Percentiles rank a stretch among this genome's conserved stretches.
Evolutionary conservation across 2,113 vertebrate genomes (phyloP).

Genomic region (Sprattus sprattus): DNA sequence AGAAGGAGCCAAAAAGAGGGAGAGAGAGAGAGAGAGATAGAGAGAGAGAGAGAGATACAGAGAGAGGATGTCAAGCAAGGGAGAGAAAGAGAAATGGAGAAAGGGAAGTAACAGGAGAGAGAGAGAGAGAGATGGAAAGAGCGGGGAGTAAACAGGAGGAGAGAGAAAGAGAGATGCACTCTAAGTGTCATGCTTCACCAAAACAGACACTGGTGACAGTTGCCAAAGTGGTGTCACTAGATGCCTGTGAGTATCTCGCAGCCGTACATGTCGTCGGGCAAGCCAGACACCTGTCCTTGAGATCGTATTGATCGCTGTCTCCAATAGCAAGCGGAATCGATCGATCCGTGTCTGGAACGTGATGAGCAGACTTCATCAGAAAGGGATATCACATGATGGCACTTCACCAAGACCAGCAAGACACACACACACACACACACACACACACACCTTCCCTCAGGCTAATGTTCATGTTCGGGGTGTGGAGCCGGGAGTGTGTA

Average conservation of each 20-base stretch:
- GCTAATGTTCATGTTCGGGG: background rate
- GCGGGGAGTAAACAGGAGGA: background rate
- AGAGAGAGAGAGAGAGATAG: background rate
- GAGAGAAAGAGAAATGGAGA: background rate
- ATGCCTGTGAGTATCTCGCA: too few species aligned
- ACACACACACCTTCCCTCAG: too few species aligned
- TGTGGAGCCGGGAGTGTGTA: background rate
- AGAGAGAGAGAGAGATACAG: background rate
- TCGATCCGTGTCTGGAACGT: background rate
- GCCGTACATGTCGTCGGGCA: background rate
- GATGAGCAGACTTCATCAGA: background rate
- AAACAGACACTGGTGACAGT: background rate
- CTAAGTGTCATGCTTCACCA: constrained; percentile 19
- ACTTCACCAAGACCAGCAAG: background rate
- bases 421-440: too few species aligned
- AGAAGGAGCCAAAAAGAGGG: background rate
- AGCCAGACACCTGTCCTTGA: constrained; percentile 10
- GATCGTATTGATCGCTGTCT: background rate
- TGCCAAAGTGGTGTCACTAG: constrained; percentile 12
- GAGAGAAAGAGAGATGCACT: background rate
- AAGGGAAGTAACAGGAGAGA: constrained; percentile 5
- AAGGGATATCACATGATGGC: background rate
- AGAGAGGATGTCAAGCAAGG: background rate
- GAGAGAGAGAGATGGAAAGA: background rate
- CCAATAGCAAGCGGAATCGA: background rate